A percentile compares a stretch with the other conserved stretches of the same genome.
Evolutionary conservation across 2,113 vertebrate genomes (phyloP).

Genomic region (Ibidorhyncha struthersii): DNA sequence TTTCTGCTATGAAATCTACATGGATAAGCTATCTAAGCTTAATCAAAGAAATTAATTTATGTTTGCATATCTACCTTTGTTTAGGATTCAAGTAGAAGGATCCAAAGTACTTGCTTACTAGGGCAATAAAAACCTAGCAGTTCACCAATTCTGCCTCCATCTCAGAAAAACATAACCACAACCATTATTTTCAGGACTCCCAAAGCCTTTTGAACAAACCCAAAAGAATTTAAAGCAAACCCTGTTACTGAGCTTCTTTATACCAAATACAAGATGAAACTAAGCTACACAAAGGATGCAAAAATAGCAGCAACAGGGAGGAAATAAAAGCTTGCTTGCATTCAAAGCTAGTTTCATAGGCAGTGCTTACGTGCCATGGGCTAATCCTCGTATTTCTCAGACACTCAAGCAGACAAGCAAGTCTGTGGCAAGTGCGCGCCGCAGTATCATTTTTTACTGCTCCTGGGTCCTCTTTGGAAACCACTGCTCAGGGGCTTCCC

Average conservation of each 20-base stretch:
- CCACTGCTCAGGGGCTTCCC: not conserved
- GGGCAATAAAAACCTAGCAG: not conserved
- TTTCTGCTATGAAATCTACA: not conserved
- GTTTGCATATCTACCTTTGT: not conserved
- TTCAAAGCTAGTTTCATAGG: not conserved
- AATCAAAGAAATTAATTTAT: not conserved
- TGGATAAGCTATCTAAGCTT: not conserved
- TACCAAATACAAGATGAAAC: not conserved
- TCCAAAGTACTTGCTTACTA: not conserved
- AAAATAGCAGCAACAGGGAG: not conserved
- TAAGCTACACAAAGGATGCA: not conserved
- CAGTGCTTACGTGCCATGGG: fast-evolving
- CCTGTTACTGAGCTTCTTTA: not conserved
- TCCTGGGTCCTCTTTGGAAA: not conserved
- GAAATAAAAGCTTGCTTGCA: too few species aligned
- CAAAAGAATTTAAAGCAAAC: not conserved
- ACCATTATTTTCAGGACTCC: not conserved
- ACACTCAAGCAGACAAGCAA: not conserved
- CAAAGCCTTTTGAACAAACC: not conserved
- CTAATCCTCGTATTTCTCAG: not conserved
- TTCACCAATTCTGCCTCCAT: not conserved
- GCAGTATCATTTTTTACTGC: fast-evolving
- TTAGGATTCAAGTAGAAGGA: not conserved
- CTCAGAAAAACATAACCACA: not conserved
- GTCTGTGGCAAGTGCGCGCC: fast-evolving